Base-by-base conservation (phyloP, 1,140 invertebrate genomes). In the Zaprionus capensis region DNA sequence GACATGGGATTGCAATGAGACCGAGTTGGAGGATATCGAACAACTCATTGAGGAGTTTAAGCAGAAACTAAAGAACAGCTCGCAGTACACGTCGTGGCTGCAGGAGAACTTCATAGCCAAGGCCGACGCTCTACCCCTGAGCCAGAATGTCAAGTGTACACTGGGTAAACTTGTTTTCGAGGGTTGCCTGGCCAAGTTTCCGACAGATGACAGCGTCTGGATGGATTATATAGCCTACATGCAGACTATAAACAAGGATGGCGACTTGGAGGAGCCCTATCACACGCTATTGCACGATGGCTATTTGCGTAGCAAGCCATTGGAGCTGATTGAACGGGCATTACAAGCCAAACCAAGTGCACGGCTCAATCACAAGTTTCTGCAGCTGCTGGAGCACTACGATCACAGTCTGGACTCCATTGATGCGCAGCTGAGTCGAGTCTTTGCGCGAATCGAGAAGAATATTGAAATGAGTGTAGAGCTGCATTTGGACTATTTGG, bases 401-500 rank as follows among this genome's bases (percentile, higher is more conserved):
- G 14, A 62, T 0, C 57, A 26, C 2, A 71, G 46, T 0, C n/a
- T 36, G 22, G 15, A 57, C 5, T 36, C 46, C 3, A 38, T 87
- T 2, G 71, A 87, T 2, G 6, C 26, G 0, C 49, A 82, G 31
- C n/a, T 86, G 0, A 20, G n/a, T 0, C 14, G 4, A 0, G 53
- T 69, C 1, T 41, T 88, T 15, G 6, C 26, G 11, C 77, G 73
- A 9, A 72, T 76, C 1, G 24, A 51, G 1, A 11, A 7, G 0
- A 22, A 75, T 0, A 71, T 78, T 55, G 31, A n/a, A 0, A 65
- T 83, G 71, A 65, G 44, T 0, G 84, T 88, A 1, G 83, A 87
- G 28, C 58, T 87, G n/a, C 56, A 84, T 12, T 11, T 87, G 22
- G 83, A 87, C 11, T 87, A 84, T 24, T 55, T 87, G 44, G 83